Conservation (phyloP, 1,140 invertebrate genomes). For the Monomorium pharaonis region DNA sequence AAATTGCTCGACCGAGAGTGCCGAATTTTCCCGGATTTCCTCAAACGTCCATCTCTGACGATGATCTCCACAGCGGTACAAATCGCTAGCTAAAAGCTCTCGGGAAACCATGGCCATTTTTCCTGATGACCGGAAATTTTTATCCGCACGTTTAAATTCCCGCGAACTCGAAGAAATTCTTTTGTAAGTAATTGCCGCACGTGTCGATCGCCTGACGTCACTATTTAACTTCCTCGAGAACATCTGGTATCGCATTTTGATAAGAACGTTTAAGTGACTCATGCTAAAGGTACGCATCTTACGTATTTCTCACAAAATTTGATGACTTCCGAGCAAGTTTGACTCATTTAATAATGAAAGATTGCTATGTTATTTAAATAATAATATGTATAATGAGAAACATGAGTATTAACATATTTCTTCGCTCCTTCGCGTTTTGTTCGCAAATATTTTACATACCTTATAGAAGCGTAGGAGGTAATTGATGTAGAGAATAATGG, state of each 20-base stretch:
- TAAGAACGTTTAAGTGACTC: slow-evolving; percentile 40
- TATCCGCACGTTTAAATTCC: no score
- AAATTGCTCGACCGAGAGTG: background rate
- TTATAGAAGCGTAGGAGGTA: background rate
- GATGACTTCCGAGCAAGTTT: background rate
- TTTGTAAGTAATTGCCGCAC: background rate
- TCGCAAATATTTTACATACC: background rate
- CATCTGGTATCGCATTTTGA: slow-evolving; percentile 22
- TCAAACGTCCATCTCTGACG: background rate
- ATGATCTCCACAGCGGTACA: background rate
- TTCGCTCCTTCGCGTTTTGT: background rate
- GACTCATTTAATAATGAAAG: background rate
- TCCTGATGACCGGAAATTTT: background rate
- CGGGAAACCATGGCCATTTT: no score
- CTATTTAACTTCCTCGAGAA: background rate
- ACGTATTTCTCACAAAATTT: background rate
- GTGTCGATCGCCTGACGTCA: background rate
- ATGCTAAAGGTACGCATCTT: background rate
- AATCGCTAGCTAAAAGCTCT: background rate
- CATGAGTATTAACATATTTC: background rate
- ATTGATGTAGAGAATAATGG: background rate
- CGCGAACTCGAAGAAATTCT: background rate
- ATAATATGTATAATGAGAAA: background rate
- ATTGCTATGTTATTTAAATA: background rate
- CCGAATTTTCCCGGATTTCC: background rate